These are phyloP conservation scores for Pseudopodoces humilis DNA, from an alignment of 2,113 vertebrate genomes.

Conservation along the genomic window DNA sequence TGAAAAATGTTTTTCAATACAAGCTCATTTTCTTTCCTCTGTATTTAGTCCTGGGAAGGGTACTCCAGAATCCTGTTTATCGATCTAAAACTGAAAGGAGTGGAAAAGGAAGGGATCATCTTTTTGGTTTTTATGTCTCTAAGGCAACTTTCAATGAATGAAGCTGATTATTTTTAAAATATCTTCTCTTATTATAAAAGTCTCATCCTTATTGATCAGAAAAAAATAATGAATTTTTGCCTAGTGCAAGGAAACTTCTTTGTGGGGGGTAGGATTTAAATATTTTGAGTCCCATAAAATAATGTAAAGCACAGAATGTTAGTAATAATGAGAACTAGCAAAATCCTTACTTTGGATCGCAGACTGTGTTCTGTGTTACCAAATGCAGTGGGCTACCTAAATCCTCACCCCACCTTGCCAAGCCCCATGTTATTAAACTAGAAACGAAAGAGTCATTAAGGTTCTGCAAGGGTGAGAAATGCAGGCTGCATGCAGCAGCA, in stretches of 20 bases:
- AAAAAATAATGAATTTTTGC: not conserved
- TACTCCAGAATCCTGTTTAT: not conserved
- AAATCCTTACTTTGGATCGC: not conserved
- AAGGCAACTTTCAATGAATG: not conserved
- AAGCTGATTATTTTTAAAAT: not conserved
- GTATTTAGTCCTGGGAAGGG: not conserved
- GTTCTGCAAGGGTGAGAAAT: not conserved
- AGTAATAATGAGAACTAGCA: not conserved
- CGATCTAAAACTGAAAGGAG: accelerated
- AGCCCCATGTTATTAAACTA: not conserved
- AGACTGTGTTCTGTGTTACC: not conserved
- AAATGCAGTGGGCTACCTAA: not conserved
- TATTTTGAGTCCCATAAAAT: not conserved
- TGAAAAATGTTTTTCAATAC: not conserved
- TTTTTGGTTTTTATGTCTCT: not conserved
- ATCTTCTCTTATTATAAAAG: not conserved
- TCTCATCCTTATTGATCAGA: not conserved
- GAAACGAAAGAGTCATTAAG: not conserved
- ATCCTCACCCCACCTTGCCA: not conserved
- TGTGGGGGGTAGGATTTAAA: not conserved
- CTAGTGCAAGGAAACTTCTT: not conserved
- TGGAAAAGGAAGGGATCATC: not conserved
- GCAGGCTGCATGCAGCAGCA: not conserved
- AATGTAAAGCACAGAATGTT: not conserved
- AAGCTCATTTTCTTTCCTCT: not conserved